Conservation (phyloP, 2,113 vertebrate genomes). For the Lophius piscatorius region DNA sequence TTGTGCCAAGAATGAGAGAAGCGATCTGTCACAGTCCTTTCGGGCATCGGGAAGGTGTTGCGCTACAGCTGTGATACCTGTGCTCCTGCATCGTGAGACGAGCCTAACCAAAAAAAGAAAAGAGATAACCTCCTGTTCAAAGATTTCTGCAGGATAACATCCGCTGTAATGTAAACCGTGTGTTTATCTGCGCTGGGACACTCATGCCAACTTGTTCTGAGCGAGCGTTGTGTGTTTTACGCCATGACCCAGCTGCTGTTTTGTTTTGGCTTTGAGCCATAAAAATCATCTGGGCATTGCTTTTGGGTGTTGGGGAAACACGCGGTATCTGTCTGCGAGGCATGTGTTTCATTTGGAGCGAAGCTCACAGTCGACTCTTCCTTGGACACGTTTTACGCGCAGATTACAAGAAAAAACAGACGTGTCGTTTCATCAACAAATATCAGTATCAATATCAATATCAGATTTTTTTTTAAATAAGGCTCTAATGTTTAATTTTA, state of each 20-base stretch:
- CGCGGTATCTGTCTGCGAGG: constrained; percentile 16
- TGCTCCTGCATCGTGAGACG: constrained; percentile 26
- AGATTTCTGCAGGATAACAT: constrained; percentile 68
- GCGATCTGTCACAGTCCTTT: constrained; percentile 31
- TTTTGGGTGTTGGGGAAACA: constrained; percentile 39
- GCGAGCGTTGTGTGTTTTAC: constrained; percentile 49
- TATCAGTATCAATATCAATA: not conserved
- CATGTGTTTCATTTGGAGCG: constrained; percentile 14
- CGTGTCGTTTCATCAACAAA: not conserved
- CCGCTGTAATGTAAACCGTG: constrained; percentile 65
- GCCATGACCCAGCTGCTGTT: constrained; percentile 55
- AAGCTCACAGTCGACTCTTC: not conserved
- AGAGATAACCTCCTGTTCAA: constrained; percentile 59
- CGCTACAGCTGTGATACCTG: constrained; percentile 61
- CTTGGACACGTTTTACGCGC: constrained; percentile 46
- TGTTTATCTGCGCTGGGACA: constrained; percentile 72
- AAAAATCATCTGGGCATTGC: constrained; percentile 55
- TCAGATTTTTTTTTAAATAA: not conserved
- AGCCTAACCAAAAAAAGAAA: constrained; percentile 46
- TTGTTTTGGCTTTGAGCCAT: constrained; percentile 77
- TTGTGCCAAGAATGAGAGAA: constrained; percentile 44
- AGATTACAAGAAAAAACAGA: constrained; percentile 4
- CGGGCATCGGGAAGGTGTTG: constrained; percentile 50
- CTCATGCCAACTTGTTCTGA: constrained; percentile 68
- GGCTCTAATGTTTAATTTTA: too few relatives aligned